phyloP scores from a whole-genome alignment of 2,888 invertebrate species.

The Acleris emargana region DNA sequence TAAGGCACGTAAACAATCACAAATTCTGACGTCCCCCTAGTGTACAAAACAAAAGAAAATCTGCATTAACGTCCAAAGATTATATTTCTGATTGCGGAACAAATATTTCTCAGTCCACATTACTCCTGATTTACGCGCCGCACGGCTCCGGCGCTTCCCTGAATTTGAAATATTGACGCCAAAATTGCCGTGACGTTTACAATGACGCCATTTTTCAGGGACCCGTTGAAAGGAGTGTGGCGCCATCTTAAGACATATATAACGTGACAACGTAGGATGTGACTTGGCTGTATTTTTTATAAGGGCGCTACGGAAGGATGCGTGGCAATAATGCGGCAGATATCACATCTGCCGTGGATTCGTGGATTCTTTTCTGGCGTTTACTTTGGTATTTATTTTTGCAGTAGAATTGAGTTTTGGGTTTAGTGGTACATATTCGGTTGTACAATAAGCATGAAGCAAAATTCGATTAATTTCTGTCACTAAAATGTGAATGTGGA shows the following conservation, averaged over 20 bases:
- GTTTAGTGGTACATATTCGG: too few relatives aligned
- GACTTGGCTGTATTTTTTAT: not conserved
- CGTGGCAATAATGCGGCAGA: too few relatives aligned
- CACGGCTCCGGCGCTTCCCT: slow-evolving; percentile 11
- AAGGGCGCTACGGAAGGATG: not conserved
- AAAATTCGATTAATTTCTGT: too few relatives aligned
- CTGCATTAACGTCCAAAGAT: slow-evolving; percentile 13
- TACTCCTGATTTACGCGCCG: slow-evolving; percentile 26
- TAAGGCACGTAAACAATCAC: too few relatives aligned
- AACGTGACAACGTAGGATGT: not conserved
- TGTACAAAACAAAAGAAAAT: slow-evolving; percentile 20
- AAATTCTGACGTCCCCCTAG: too few relatives aligned
- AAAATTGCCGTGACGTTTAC: slow-evolving; percentile 33
- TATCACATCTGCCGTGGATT: too few relatives aligned
- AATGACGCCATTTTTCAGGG: slow-evolving; percentile 21
- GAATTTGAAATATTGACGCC: slow-evolving; percentile 34
- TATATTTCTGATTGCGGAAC: slow-evolving; percentile 9
- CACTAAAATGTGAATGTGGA: too few relatives aligned
- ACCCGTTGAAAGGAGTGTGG: slow-evolving; percentile 19
- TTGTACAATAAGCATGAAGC: too few relatives aligned
- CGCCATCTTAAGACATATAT: not conserved
- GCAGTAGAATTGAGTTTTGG: too few relatives aligned
- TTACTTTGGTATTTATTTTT: too few relatives aligned
- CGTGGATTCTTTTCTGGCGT: too few relatives aligned
- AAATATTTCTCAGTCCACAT: slow-evolving; percentile 16